phyloP scores from a whole-genome alignment of 2,113 vertebrate species.

The Grallaria varia region DNA sequence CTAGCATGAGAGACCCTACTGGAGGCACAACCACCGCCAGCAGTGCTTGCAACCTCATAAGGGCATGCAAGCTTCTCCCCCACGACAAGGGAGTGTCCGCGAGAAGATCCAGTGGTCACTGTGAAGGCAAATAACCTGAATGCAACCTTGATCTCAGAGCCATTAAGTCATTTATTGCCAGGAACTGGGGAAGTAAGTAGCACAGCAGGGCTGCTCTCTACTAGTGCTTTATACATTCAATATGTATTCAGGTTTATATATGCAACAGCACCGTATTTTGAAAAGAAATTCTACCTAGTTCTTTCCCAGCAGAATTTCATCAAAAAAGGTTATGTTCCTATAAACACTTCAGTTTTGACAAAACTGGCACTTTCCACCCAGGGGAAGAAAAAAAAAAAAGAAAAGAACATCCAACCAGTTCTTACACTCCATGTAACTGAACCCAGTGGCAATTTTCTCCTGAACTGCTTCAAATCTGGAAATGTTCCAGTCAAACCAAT shows the following conservation, averaged over 20 bases:
- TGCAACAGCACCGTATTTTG: background rate
- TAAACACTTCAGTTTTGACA: background rate
- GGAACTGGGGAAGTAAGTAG: background rate
- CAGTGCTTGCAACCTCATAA: too few species aligned
- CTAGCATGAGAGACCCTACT: too few species aligned
- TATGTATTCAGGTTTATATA: background rate
- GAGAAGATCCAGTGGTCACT: background rate
- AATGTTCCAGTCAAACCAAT: background rate
- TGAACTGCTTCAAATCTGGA: background rate
- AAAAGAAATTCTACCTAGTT: background rate
- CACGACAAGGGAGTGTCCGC: too few species aligned
- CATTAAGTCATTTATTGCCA: background rate
- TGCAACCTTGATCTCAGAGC: background rate
- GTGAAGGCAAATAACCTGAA: background rate
- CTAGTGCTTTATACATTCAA: background rate
- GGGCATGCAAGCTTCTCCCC: too few species aligned
- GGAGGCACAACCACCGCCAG: too few species aligned
- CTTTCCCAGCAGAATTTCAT: background rate
- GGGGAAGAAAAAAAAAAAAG: background rate
- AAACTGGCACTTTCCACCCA: background rate
- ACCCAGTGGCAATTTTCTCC: background rate
- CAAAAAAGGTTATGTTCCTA: background rate
- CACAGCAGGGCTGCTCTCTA: background rate
- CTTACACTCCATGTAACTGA: background rate
- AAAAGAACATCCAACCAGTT: background rate